Conservation (phyloP, 2,888 invertebrate species). For the Nephrotoma guestfalica region DNA sequence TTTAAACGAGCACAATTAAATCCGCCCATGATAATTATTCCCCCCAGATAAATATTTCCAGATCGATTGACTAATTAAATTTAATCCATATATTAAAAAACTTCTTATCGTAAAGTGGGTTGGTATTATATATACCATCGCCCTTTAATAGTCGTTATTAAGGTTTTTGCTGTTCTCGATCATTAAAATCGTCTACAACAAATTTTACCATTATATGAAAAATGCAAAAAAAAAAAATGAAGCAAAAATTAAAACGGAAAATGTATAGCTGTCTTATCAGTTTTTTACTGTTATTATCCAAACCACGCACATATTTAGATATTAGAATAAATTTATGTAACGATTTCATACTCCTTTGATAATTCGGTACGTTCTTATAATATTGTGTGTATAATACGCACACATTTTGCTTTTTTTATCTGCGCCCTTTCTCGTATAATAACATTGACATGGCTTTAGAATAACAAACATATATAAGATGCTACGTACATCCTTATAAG, state of each 20-base stretch:
- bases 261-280: background rate
- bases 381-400: background rate
- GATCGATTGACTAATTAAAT: background rate
- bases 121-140: background rate
- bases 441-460: background rate
- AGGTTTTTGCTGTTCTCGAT: background rate
- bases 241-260: background rate
- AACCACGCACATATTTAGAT: background rate
- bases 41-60: background rate
- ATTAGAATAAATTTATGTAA: background rate
- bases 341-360: background rate
- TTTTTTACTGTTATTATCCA: background rate
- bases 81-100: background rate
- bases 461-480: background rate
- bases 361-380: background rate
- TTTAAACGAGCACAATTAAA: background rate
- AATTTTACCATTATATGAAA: background rate
- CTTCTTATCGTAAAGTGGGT: background rate
- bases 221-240: no score
- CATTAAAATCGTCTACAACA: background rate
- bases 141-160: background rate
- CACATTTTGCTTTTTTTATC: background rate
- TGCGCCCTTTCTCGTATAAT: background rate
- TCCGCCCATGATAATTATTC: background rate
- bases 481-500: background rate